Base-by-base conservation (phyloP, 2,888 invertebrate species). In the Priocnemis perturbator region DNA sequence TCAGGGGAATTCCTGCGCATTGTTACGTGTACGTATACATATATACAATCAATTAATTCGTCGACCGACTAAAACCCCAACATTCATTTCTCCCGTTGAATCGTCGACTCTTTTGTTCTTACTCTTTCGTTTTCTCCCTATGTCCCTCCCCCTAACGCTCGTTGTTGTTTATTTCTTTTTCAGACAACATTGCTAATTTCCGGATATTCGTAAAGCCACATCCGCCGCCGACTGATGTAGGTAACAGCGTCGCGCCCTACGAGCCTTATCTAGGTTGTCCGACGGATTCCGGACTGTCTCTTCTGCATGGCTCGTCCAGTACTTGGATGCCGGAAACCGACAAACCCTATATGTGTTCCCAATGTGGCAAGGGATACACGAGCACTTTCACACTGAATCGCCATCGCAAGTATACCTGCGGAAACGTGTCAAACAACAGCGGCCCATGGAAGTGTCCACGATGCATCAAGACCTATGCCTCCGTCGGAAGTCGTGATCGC, bases 381-480 rank as follows among this genome's bases (percentile, higher is more conserved):
- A 71, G 74, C 37, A 60, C 62, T n/a, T 81, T 74, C 57, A 77
- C 83, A 0, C 65, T 85, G 30, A 77, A 79, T 44, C 84, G 84
- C 9, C 84, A 85, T 61, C 77, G 72, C 3, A 69, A 71, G 2
- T 80, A 76, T 3, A 74, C 76, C 7, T 85, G 84, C 62, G 83
- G 77, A 5, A 84, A 82, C 23, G 26, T 63, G 2, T 59, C 74
- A 20, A 81, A 75, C 45, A 62, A 66, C 57, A 68, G 45, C 45
- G 77, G 79, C 48, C 64, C 70, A n/a, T 83, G 69, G 74, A 73
- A 78, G 57, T 88, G 88, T 59, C 65, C 76, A 0, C 74, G 65
- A 0, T 88, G 87, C 64, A 63, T 70, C 0, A 83, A 78, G 7
- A 71, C 79, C 1, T 88, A 87, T 74, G 79, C 80, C 0, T 78